A percentile compares a stretch with the other conserved stretches of the same genome.
phyloP scores from a whole-genome alignment of 2,113 vertebrate genomes.

The Zeus faber region DNA sequence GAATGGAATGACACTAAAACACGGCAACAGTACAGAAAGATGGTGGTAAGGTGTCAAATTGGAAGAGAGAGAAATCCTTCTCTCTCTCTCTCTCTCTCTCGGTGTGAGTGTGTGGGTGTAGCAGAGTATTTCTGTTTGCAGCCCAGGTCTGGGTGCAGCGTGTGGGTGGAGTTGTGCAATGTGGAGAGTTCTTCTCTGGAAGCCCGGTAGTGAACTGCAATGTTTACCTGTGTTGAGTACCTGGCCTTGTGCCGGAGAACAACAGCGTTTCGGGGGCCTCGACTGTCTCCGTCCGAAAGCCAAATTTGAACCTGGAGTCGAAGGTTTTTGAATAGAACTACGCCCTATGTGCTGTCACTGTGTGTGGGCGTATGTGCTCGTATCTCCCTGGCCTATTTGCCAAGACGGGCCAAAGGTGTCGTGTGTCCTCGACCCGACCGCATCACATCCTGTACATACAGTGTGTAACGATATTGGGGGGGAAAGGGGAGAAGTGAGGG shows the following conservation, averaged over 20 bases:
- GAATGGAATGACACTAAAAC: too few species aligned
- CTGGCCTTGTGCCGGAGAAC: conserved; percentile 28
- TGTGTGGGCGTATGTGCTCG: not conserved
- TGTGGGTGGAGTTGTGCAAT: conserved; percentile 47
- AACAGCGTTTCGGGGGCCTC: conserved; percentile 25
- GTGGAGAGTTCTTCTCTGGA: conserved; percentile 31
- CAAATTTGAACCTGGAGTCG: not conserved
- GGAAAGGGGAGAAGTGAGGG: too few species aligned
- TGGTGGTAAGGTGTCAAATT: conserved; percentile 7
- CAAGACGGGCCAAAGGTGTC: conserved; percentile 29
- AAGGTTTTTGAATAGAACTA: not conserved
- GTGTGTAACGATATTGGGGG: too few species aligned
- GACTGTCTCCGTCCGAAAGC: not conserved
- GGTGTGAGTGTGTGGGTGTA: conserved; percentile 54
- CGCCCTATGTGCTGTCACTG: too few species aligned
- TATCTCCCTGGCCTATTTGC: conserved; percentile 20
- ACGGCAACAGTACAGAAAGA: not conserved
- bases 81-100: too few species aligned
- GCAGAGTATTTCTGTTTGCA: conserved; percentile 20
- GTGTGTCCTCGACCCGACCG: conserved; percentile 24
- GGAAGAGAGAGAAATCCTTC: conserved; percentile 25
- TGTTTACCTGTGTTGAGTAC: conserved; percentile 58
- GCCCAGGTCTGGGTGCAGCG: conserved; percentile 26
- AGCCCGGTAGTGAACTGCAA: conserved; percentile 39
- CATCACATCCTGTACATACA: too few species aligned